phyloP scores from a whole-genome alignment of 2,797 vertebrate genomes.

The Enteromius radiatus region DNA sequence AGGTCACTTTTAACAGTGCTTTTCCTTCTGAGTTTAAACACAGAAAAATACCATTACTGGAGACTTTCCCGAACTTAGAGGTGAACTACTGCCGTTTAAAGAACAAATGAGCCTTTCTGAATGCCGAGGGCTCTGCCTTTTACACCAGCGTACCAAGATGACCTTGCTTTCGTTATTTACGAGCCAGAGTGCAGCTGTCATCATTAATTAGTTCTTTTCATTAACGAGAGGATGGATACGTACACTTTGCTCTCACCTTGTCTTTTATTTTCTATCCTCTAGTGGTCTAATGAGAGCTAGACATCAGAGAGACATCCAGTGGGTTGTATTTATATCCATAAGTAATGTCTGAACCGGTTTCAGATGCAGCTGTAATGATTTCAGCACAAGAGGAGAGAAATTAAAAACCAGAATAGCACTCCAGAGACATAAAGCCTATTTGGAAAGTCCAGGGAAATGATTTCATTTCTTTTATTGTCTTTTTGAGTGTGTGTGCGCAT shows the following conservation, averaged over 20 bases:
- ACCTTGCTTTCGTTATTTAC: conserved; percentile 58
- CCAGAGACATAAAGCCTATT: conserved; percentile 12
- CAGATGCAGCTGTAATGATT: conserved; percentile 31
- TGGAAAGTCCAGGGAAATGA: conserved; percentile 19
- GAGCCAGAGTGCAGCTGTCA: conserved; percentile 51
- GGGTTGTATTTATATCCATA: conserved; percentile 5
- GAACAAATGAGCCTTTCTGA: conserved; percentile 17
- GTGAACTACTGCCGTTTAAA: conserved; percentile 14
- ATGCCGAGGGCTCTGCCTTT: conserved; percentile 20
- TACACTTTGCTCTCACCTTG: conserved; percentile 41
- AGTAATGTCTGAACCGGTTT: conserved; percentile 27
- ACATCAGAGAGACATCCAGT: conserved; percentile 11
- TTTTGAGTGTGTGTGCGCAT: not conserved
- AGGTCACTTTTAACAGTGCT: conserved; percentile 19
- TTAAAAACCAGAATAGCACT: conserved; percentile 18
- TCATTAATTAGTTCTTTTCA: conserved; percentile 55
- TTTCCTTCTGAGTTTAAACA: not conserved
- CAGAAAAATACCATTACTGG: conserved; percentile 4
- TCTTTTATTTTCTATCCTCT: conserved; percentile 45
- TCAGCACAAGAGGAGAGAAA: conserved; percentile 16
- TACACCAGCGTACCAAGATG: conserved; percentile 5
- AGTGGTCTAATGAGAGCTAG: conserved; percentile 18
- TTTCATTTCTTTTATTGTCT: conserved; percentile 5
- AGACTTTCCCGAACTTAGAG: not conserved
- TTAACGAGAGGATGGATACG: conserved; percentile 48